phyloP scores from a whole-genome alignment of 2,888 invertebrate species.

The Drosophila flavopinicola region DNA sequence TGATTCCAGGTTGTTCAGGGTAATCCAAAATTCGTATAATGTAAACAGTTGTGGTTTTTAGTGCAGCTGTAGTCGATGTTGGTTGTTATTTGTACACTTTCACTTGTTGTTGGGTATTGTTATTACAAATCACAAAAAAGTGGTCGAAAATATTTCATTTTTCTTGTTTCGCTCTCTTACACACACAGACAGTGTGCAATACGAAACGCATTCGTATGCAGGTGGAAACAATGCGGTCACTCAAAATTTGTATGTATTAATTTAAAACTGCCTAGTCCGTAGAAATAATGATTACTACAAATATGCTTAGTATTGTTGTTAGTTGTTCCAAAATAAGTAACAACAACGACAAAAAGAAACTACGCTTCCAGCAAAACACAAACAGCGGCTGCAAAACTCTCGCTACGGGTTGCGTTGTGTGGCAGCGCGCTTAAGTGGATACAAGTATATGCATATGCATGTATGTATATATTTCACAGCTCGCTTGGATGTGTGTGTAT shows the following conservation, averaged over 20 bases:
- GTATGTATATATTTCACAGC: slow-evolving; percentile 5
- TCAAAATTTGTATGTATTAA: slow-evolving; percentile 43
- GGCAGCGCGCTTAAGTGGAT: slow-evolving; percentile 46
- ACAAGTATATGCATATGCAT: slow-evolving; percentile 8
- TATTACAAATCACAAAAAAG: slow-evolving; percentile 59
- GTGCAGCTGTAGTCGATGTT: slow-evolving; percentile 10
- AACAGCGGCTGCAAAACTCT: slow-evolving; percentile 64
- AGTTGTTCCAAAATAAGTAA: slow-evolving; percentile 68
- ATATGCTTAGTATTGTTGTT: slow-evolving; percentile 22
- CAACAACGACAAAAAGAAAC: slow-evolving; percentile 24
- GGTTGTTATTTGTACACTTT: slow-evolving; percentile 54
- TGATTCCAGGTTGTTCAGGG: slow-evolving; percentile 44
- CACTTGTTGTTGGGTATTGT: slow-evolving; percentile 51
- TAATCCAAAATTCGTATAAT: slow-evolving; percentile 53
- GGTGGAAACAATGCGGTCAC: slow-evolving; percentile 52
- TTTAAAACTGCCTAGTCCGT: slow-evolving; percentile 44
- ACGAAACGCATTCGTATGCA: slow-evolving; percentile 44
- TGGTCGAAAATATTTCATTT: slow-evolving; percentile 57
- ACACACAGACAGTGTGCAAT: slow-evolving; percentile 7
- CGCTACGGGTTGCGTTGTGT: slow-evolving; percentile 52
- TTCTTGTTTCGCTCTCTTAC: slow-evolving; percentile 56
- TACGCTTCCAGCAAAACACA: slow-evolving; percentile 37
- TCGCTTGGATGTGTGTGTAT: slow-evolving; percentile 11
- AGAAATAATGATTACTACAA: slow-evolving; percentile 30
- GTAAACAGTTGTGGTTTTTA: slow-evolving; percentile 23